Evolutionary conservation across 2,113 vertebrate genomes (phyloP).

Genomic region (Vombatus ursinus): DNA sequence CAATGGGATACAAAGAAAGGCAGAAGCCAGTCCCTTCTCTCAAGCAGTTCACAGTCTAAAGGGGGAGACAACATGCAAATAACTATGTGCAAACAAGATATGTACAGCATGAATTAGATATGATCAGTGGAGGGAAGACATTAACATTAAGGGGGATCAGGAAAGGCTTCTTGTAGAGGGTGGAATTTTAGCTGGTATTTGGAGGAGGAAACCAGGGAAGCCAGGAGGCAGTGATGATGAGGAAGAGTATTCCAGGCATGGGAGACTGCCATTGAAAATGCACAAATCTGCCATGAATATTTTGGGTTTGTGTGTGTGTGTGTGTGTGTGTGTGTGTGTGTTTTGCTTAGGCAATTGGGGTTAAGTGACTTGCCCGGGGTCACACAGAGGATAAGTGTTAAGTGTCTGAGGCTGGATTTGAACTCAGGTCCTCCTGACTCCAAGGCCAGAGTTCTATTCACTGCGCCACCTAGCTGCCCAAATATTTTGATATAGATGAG

Average conservation of each 20-base stretch:
- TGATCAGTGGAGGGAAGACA: neutral
- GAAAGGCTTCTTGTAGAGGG: neutral
- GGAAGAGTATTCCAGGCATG: neutral
- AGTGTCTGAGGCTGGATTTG: no score
- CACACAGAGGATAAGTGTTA: no score
- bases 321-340: no score
- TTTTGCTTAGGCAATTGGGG: no score
- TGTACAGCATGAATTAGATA: neutral
- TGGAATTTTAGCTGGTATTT: neutral
- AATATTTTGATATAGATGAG: neutral
- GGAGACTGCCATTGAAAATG: neutral
- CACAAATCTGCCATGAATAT: neutral
- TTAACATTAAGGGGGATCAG: neutral
- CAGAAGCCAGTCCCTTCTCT: neutral
- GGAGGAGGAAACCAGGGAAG: neutral
- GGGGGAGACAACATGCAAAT: neutral
- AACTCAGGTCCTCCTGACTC: no score
- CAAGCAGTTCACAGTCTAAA: neutral
- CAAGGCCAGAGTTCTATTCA: no score
- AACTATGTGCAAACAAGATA: neutral
- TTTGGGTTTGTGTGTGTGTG: neutral
- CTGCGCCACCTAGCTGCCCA: no score
- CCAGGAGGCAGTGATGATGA: neutral
- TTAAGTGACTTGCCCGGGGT: no score
- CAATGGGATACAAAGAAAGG: neutral